Percentiles rank a stretch among this genome's conserved stretches.
phyloP scores from a whole-genome alignment of 2,888 invertebrate genomes.

The Drosophila stalkeri region DNA sequence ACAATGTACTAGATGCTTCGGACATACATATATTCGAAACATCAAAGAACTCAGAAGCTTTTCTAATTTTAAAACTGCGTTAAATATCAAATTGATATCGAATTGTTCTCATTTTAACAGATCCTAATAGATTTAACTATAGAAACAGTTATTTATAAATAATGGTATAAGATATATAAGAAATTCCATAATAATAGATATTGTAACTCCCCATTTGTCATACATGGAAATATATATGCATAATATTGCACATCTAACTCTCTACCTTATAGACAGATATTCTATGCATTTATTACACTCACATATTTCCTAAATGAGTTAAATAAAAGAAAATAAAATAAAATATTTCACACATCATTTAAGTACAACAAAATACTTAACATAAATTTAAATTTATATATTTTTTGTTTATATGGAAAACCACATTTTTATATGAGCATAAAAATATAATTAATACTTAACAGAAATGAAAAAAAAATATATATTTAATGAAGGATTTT shows the following conservation, averaged over 20 bases:
- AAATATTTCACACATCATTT: not conserved
- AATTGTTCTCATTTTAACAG: too few species aligned
- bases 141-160: too few species aligned
- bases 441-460: slow-evolving; percentile 5
- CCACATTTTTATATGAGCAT: not conserved
- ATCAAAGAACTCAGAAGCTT: too few species aligned
- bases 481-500: not conserved
- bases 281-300: not conserved
- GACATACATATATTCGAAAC: too few species aligned
- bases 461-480: not conserved
- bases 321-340: not conserved
- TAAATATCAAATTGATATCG: too few species aligned
- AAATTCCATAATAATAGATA: too few species aligned
- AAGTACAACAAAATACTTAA: not conserved
- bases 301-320: not conserved
- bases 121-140: too few species aligned
- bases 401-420: not conserved
- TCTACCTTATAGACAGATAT: not conserved
- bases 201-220: not conserved
- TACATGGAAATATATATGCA: not conserved
- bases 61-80: too few species aligned
- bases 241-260: not conserved
- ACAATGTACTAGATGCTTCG: too few species aligned
- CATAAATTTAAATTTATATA: not conserved
- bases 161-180: too few species aligned